Evolutionary conservation across 2,888 invertebrate genomes (phyloP).

Genomic region (Ochlodes sylvanus): DNA sequence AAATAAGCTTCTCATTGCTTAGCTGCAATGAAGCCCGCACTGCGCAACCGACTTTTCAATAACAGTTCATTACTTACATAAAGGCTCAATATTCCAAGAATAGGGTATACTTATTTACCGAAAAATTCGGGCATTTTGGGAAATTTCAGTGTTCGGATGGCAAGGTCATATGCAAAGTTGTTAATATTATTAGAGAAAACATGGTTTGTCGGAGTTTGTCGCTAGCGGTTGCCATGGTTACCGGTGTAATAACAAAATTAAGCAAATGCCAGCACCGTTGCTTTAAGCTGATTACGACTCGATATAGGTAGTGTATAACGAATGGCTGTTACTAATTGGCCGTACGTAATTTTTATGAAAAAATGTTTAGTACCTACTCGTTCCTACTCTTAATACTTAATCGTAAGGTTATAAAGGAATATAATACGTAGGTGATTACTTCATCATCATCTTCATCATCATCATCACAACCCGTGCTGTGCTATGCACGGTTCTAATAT

Average conservation of each 20-base stretch:
- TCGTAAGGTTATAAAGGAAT: no score
- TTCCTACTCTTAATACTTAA: no score
- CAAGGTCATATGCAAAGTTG: conserved; percentile 56
- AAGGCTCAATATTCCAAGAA: conserved; percentile 12
- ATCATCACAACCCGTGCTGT: no score
- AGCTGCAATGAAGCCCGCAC: conserved; percentile 22
- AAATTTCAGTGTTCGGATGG: conserved; percentile 35
- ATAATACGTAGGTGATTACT: no score
- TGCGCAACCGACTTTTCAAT: conserved; percentile 31
- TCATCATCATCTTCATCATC: no score
- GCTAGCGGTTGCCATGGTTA: conserved; percentile 57
- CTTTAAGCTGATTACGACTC: conserved; percentile 32
- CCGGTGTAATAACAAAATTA: conserved; percentile 75
- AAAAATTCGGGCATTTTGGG: conserved; percentile 7
- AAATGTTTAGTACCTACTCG: not conserved
- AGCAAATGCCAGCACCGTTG: conserved; percentile 55
- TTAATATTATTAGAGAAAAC: conserved; percentile 54
- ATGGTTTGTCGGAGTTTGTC: conserved; percentile 34
- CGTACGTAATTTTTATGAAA: not conserved
- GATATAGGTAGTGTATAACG: conserved; percentile 16
- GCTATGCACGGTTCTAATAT: no score
- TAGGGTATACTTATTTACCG: not conserved
- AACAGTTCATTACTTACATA: conserved; percentile 10
- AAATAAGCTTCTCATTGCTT: conserved; percentile 19
- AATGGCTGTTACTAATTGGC: conserved; percentile 11